phyloP scores from a whole-genome alignment of 2,888 invertebrate genomes.

The Julus scandinavius region DNA sequence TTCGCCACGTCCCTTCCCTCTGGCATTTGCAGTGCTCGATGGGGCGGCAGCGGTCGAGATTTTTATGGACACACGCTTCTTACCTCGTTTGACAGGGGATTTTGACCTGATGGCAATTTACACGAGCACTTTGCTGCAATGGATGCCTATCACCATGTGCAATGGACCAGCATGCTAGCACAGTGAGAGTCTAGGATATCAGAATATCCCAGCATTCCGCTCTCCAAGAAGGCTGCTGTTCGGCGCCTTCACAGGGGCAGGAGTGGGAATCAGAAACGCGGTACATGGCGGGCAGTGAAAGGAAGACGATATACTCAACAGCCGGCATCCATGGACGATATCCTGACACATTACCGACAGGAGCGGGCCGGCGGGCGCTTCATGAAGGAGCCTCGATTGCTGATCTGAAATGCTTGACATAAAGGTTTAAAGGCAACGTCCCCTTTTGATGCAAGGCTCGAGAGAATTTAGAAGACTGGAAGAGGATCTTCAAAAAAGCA shows the following conservation, averaged over 20 bases:
- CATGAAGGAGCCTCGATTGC: constrained; percentile 46
- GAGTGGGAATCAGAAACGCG: neutral
- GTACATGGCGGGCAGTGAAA: neutral
- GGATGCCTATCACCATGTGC: neutral
- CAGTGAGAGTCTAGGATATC: neutral
- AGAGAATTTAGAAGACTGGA: neutral
- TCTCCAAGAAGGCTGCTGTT: neutral
- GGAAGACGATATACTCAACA: constrained; percentile 12
- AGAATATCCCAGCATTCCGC: neutral
- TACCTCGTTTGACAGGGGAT: neutral
- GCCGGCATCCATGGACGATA: neutral
- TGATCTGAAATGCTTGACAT: constrained; percentile 13
- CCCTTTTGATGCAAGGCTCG: neutral
- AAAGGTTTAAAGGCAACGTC: neutral
- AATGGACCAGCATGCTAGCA: neutral
- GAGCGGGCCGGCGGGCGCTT: constrained; percentile 30
- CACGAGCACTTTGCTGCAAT: neutral
- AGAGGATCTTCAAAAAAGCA: neutral
- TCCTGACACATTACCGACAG: neutral
- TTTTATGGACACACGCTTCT: constrained; percentile 39
- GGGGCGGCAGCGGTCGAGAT: constrained; percentile 27
- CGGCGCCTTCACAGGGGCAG: neutral
- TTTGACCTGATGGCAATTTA: constrained; percentile 33
- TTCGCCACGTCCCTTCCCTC: constrained; percentile 15
- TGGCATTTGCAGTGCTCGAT: neutral